Base-by-base conservation (phyloP, 1,140 invertebrate species). In the Euwallacea similis region DNA sequence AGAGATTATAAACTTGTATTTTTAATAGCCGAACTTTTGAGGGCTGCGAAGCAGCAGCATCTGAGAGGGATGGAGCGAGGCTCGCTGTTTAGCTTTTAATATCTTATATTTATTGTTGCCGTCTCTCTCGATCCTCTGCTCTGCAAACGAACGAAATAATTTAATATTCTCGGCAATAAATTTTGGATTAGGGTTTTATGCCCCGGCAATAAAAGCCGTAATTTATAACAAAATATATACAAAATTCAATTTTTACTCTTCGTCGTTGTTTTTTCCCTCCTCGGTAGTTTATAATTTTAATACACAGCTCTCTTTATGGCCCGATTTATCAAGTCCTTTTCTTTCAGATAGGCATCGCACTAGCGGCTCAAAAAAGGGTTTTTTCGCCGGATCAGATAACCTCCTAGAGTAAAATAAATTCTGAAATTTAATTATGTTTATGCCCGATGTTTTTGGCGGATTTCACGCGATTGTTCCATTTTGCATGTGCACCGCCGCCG, bases 221-320 rank as follows among this genome's bases (percentile, higher is more conserved):
- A 80, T 80, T 80, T 79, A 80, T 79, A 80, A 80, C 79, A 79
- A 80, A 80, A 79, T 80, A 79, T 71, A 71, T 77, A 76, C 77
- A 76, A 80, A 79, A 75, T 76, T 75, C 71, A 74, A 75, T 77
- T 72, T 73, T 64, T 69, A 66, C 46, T 68, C 55, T 44, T 71
- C 62, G 16, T 41, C 65, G 65, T 75, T 75, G 61, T 67, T 76
- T 54, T 43, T 44, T 42, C 13, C n/a, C 10, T 68, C 41, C 46
- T 21, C 50, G 43, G 62, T 64, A 64, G 62, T 74, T 76, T 68
- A 66, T 72, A 72, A 72, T 68, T 69, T 74, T 42, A 55, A 61
- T 61, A 61, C 43, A 61, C 59, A 13, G 16, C 59, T 10, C 10
- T 3, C 42, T 61, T 61, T 61, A 61, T 42, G 33, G 59, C 33